Percentiles rank a stretch among this genome's conserved stretches.
Conservation (phyloP, 2,113 vertebrate species). For the Sterrhoptilus dennistouni region DNA sequence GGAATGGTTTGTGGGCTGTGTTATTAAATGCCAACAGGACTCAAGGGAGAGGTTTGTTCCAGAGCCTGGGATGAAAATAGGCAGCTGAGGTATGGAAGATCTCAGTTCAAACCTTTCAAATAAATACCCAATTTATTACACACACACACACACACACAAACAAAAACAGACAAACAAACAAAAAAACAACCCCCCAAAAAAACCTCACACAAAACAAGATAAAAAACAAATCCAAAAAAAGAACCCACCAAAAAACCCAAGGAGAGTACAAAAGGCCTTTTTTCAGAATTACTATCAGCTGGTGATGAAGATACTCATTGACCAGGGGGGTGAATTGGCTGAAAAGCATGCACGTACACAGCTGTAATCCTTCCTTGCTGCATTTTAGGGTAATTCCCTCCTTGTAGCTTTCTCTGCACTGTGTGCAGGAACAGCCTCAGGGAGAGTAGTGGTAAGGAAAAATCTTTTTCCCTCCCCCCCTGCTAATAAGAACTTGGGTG, state of each 20-base stretch:
- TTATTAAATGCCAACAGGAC: neutral
- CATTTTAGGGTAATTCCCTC: neutral
- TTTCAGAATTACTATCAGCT: neutral
- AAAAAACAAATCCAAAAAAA: neutral
- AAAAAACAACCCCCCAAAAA: no score
- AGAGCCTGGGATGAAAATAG: neutral
- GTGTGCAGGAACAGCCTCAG: neutral
- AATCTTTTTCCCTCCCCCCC: neutral
- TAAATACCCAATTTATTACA: neutral
- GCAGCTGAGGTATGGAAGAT: neutral
- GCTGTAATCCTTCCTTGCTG: neutral
- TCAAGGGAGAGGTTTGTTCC: neutral
- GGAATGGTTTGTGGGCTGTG: neutral
- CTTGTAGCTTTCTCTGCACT: neutral
- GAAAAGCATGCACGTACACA: neutral
- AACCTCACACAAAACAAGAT: no score
- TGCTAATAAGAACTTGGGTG: neutral
- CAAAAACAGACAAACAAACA: no score
- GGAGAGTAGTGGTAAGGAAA: neutral
- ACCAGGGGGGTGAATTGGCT: rapidly evolving
- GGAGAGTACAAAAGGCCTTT: neutral
- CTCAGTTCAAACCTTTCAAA: neutral
- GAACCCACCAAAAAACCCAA: no score
- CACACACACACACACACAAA: no score
- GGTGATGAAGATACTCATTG: neutral